Conservation (phyloP, 1,140 invertebrate species). For the Hirudo medicinalis region DNA sequence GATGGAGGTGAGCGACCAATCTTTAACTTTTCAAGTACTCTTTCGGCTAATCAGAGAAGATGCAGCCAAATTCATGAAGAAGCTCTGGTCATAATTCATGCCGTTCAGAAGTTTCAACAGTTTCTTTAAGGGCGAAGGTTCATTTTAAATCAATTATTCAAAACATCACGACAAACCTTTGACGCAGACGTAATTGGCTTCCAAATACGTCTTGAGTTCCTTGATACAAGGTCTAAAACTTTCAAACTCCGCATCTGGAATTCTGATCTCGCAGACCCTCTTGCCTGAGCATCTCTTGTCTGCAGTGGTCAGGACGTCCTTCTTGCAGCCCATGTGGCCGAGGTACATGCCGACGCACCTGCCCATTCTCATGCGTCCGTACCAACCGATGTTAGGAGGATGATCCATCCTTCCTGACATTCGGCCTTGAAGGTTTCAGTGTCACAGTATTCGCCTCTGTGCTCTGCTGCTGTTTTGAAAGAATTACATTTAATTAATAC, state of each 20-base stretch:
- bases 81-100: too few species aligned
- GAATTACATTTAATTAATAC: too few species aligned
- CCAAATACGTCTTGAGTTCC: constrained; percentile 17
- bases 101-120: too few species aligned
- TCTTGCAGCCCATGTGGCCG: constrained; percentile 18
- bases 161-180: too few species aligned
- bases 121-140: too few species aligned
- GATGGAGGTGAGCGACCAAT: too few species aligned
- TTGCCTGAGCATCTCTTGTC: constrained; percentile 16
- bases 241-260: constrained; percentile 15
- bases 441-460: constrained; percentile 15
- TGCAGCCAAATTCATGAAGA: too few species aligned
- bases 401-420: constrained; percentile 19
- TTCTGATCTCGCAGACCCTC: constrained; percentile 15
- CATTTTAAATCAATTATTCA: too few species aligned
- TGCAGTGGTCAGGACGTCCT: constrained; percentile 3
- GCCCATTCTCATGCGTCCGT: constrained; percentile 20
- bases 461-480: background rate
- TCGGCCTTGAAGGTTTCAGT: constrained; percentile 20
- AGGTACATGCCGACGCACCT: constrained; percentile 17
- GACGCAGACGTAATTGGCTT: constrained; percentile 18
- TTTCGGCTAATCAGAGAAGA: too few species aligned
- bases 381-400: constrained; percentile 18
- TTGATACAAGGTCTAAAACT: constrained; percentile 16
- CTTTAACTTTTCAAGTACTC: too few species aligned